Conservation (phyloP, 2,888 invertebrate genomes). For the Timandra comae region DNA sequence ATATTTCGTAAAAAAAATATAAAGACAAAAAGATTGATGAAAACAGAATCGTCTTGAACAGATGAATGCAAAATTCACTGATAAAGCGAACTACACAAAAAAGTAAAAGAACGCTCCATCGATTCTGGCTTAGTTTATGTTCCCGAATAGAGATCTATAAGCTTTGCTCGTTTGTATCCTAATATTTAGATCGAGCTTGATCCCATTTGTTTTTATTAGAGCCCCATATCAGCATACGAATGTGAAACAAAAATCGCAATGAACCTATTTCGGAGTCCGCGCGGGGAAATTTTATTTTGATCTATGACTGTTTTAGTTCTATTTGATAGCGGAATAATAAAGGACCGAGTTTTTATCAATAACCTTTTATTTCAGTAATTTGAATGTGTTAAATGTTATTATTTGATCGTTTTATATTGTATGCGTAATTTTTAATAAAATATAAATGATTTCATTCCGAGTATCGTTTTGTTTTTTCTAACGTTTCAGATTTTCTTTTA, state of each 20-base stretch:
- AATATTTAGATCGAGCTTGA: slow-evolving; percentile 56
- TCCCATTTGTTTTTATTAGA: slow-evolving; percentile 62
- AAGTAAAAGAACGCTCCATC: slow-evolving; percentile 14
- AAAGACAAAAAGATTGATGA: no score
- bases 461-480: no score
- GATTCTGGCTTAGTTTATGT: slow-evolving; percentile 16
- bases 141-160: slow-evolving; percentile 20
- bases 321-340: no score
- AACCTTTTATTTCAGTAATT: no score
- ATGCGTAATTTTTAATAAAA: no score
- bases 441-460: no score
- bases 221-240: slow-evolving; percentile 58
- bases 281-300: slow-evolving; percentile 1
- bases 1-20: no score
- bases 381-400: no score
- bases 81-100: slow-evolving; percentile 10
- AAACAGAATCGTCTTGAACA: no score
- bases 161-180: slow-evolving; percentile 40
- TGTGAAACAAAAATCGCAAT: slow-evolving; percentile 47
- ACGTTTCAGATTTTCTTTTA: no score
- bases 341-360: no score
- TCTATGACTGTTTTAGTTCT: background rate
- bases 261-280: slow-evolving; percentile 30
- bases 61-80: slow-evolving; percentile 4
- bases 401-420: no score